Conservation (phyloP, 2,888 invertebrate genomes). For the Strigamia crassipes region DNA sequence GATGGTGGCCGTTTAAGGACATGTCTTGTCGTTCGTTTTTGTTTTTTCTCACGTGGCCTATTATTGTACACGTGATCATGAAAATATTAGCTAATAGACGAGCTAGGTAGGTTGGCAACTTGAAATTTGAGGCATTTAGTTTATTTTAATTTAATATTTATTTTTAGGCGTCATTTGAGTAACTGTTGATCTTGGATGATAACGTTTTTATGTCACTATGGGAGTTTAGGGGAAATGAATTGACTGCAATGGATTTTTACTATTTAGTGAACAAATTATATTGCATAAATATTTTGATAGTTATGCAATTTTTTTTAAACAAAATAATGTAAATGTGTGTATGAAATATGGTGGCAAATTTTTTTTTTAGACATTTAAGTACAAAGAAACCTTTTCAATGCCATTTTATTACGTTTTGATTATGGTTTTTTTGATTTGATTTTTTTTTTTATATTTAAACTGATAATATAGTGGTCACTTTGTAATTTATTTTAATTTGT, state of each 20-base stretch:
- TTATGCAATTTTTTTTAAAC: not conserved
- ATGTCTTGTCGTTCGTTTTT: slow-evolving; percentile 65
- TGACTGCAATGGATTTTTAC: not conserved
- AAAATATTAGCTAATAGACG: slow-evolving; percentile 46
- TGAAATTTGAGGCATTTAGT: not conserved
- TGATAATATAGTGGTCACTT: too few relatives aligned
- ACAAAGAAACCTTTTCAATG: not conserved
- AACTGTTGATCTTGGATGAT: not conserved
- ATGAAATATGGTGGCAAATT: not conserved
- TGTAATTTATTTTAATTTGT: too few relatives aligned
- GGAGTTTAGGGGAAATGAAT: too few relatives aligned
- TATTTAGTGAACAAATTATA: not conserved
- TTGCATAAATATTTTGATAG: not conserved
- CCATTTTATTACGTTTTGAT: not conserved
- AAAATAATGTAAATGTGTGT: not conserved
- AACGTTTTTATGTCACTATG: not conserved
- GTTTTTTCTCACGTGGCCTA: slow-evolving; percentile 70
- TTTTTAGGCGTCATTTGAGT: not conserved
- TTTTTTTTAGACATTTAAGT: not conserved
- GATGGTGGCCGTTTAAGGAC: slow-evolving; percentile 69
- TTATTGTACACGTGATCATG: slow-evolving; percentile 61
- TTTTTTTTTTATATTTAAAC: too few relatives aligned
- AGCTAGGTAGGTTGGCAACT: slow-evolving; percentile 6
- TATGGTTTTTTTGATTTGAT: not conserved
- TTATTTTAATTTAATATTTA: not conserved